phyloP scores from a whole-genome alignment of 2,888 invertebrate species.

The Quadriops clusia region DNA sequence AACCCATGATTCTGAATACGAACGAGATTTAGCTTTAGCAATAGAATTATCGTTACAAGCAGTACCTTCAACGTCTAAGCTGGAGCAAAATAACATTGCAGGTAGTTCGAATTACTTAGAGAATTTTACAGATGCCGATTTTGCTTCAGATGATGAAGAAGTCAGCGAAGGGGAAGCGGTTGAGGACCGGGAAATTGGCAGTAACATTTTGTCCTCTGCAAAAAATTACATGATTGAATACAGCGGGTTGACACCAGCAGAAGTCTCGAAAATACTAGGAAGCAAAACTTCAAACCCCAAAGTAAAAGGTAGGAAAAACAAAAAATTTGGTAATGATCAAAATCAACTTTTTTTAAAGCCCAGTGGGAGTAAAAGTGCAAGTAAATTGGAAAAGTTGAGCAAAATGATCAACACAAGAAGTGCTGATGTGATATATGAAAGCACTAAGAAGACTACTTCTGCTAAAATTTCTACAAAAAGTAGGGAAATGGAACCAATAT shows the following conservation, averaged over 20 bases:
- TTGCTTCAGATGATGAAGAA: constrained; percentile 27
- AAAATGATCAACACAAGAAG: too few relatives aligned
- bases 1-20: constrained; percentile 26
- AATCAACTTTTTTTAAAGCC: constrained; percentile 1
- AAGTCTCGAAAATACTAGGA: constrained; percentile 48
- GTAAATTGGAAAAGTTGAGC: not conserved
- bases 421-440: not conserved
- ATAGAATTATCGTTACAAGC: constrained; percentile 47
- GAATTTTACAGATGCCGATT: constrained; percentile 21
- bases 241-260: constrained; percentile 58
- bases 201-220: constrained; percentile 45
- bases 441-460: not conserved
- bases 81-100: constrained; percentile 29
- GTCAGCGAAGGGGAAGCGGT: constrained; percentile 13
- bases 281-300: constrained; percentile 5
- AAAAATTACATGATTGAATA: constrained; percentile 65
- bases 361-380: not conserved
- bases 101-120: constrained; percentile 20
- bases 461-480: not conserved
- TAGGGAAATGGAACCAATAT: constrained; percentile 3
- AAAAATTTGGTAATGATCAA: constrained; percentile 3
- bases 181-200: too few relatives aligned
- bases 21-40: constrained; percentile 43
- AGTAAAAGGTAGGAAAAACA: constrained; percentile 2
- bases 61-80: constrained; percentile 24